A percentile compares a stretch with the other conserved stretches of the same genome.
phyloP scores from a whole-genome alignment of 2,888 invertebrate species.

The Drosophila putrida region DNA sequence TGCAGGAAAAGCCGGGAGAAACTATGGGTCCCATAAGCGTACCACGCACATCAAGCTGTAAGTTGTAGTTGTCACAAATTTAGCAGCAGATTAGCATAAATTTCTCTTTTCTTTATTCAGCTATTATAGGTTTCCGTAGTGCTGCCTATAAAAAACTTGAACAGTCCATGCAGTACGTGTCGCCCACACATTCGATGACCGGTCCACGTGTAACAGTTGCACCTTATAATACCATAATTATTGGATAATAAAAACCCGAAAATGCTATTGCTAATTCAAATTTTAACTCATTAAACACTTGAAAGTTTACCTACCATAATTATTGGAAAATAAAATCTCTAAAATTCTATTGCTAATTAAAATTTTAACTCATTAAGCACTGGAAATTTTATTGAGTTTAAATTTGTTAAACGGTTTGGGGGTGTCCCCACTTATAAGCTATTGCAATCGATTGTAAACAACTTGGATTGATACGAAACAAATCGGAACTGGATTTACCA shows the following conservation, averaged over 20 bases:
- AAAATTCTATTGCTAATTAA: neutral
- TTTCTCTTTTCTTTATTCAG: slow-evolving; percentile 50
- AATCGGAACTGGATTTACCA: slow-evolving; percentile 66
- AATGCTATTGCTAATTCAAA: neutral
- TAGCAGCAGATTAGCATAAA: too few species aligned
- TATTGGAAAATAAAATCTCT: slow-evolving; percentile 73
- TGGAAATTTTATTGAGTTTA: slow-evolving; percentile 19
- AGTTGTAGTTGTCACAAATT: slow-evolving; percentile 20
- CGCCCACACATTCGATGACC: slow-evolving; percentile 82
- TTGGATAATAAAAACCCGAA: slow-evolving; percentile 77
- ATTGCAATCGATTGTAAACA: slow-evolving; percentile 29
- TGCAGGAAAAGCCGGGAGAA: neutral
- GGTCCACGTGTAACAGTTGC: slow-evolving; percentile 80
- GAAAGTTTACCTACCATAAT: too few species aligned
- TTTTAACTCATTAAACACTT: neutral
- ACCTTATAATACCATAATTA: slow-evolving; percentile 82
- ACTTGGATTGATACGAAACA: neutral
- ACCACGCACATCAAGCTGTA: slow-evolving; percentile 83
- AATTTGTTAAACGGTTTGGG: slow-evolving; percentile 17
- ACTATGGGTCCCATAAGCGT: slow-evolving; percentile 22
- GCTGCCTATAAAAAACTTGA: slow-evolving; percentile 78
- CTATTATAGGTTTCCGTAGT: slow-evolving; percentile 76
- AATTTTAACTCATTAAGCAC: neutral
- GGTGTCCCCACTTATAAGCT: slow-evolving; percentile 16
- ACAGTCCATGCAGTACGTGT: slow-evolving; percentile 82